These are phyloP conservation scores for Caenorhabditis brenneri DNA, from an alignment of 1,140 invertebrate genomes.

Conservation along the genomic window DNA sequence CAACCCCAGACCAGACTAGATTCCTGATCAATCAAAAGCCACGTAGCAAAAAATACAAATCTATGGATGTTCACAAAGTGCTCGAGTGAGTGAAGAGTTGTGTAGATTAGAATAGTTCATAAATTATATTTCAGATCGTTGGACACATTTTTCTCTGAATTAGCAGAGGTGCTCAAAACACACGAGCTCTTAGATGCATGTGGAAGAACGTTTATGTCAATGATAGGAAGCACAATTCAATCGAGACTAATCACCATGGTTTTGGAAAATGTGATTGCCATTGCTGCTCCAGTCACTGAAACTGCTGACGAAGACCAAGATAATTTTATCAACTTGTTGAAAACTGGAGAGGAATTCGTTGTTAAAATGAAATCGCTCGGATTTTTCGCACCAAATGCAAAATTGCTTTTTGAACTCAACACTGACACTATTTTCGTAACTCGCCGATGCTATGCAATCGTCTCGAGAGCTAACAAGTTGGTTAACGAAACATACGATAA, in stretches of 20 bases:
- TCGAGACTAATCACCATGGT: background rate
- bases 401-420: background rate
- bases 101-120: background rate
- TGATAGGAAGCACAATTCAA: background rate
- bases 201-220: background rate
- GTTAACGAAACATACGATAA: conserved; percentile 26
- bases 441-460: conserved; percentile 4
- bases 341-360: background rate
- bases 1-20: conserved; percentile 6
- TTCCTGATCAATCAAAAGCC: conserved; percentile 16
- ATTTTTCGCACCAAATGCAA: background rate
- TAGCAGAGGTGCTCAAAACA: background rate
- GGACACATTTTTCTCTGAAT: background rate
- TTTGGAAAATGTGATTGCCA: background rate
- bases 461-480: conserved; percentile 28
- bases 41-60: background rate
- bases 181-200: background rate
- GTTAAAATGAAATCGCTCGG: background rate
- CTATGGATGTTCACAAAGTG: background rate
- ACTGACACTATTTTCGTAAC: conserved; percentile 10
- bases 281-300: conserved; percentile 27
- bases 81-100: background rate
- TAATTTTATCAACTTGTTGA: background rate
- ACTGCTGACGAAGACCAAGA: conserved; percentile 22
- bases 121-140: background rate